These are phyloP conservation scores for Hypotaenidia philippensis DNA, from an alignment of 2,797 vertebrate species.

Conservation along the genomic window DNA sequence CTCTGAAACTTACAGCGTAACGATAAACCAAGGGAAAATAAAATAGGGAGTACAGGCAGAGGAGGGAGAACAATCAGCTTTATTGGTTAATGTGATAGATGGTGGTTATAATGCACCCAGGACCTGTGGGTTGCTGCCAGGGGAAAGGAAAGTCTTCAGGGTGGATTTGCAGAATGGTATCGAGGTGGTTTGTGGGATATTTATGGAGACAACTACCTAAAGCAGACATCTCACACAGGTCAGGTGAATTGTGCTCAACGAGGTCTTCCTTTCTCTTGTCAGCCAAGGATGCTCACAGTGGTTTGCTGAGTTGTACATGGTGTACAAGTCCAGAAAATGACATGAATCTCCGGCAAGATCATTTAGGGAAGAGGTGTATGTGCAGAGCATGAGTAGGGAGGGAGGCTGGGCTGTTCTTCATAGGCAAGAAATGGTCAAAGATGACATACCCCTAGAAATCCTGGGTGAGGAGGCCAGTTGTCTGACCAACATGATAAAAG, in stretches of 20 bases:
- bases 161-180: background rate
- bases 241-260: background rate
- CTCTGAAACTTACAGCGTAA: background rate
- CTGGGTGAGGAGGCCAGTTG: background rate
- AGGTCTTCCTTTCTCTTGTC: background rate
- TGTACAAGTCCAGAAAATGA: background rate
- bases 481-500: background rate
- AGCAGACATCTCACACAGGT: background rate
- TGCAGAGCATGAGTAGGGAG: background rate
- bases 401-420: background rate
- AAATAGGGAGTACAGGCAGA: background rate
- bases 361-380: rapidly evolving
- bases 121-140: background rate
- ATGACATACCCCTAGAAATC: background rate
- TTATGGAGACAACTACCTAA: background rate
- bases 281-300: background rate
- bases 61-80: background rate
- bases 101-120: background rate
- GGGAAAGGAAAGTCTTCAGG: background rate
- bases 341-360: background rate
- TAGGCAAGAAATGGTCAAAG: background rate
- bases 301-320: background rate
- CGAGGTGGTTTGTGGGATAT: background rate
- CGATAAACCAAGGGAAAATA: background rate
- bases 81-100: background rate